phyloP scores from a whole-genome alignment of 1,140 invertebrate species.

The Bombus waltoni region DNA sequence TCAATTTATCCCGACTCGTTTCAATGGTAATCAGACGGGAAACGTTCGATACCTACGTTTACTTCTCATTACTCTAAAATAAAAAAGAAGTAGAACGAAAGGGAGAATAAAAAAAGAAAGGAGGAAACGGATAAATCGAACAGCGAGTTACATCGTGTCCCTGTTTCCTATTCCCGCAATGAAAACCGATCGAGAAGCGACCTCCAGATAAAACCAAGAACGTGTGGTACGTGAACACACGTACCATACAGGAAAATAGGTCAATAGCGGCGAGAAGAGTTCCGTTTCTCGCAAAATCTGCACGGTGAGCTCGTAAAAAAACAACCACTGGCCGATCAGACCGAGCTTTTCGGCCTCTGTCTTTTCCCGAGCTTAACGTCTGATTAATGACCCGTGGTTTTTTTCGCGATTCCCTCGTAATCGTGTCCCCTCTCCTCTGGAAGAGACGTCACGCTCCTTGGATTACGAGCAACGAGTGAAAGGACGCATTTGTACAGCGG shows the following conservation, averaged over 20 bases:
- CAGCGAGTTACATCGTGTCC: background rate
- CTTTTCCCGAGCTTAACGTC: slow-evolving; percentile 39
- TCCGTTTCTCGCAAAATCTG: slow-evolving; percentile 30
- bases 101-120: background rate
- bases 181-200: slow-evolving; percentile 43
- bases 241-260: background rate
- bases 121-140: background rate
- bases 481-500: slow-evolving; percentile 15
- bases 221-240: background rate
- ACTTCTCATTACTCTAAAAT: background rate
- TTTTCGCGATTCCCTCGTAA: slow-evolving; percentile 16
- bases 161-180: background rate
- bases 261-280: slow-evolving; percentile 8
- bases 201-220: slow-evolving; percentile 23
- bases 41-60: background rate
- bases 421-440: background rate
- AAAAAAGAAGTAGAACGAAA: too few species aligned
- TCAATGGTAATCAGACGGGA: background rate
- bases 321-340: slow-evolving; percentile 23
- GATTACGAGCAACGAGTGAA: slow-evolving; percentile 9
- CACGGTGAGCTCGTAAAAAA: slow-evolving; percentile 38
- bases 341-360: slow-evolving; percentile 39
- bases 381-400: slow-evolving; percentile 46
- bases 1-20: background rate
- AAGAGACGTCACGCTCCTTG: background rate